Conservation (phyloP, 2,797 vertebrate species). For the Sebastes kiyomatsui region DNA sequence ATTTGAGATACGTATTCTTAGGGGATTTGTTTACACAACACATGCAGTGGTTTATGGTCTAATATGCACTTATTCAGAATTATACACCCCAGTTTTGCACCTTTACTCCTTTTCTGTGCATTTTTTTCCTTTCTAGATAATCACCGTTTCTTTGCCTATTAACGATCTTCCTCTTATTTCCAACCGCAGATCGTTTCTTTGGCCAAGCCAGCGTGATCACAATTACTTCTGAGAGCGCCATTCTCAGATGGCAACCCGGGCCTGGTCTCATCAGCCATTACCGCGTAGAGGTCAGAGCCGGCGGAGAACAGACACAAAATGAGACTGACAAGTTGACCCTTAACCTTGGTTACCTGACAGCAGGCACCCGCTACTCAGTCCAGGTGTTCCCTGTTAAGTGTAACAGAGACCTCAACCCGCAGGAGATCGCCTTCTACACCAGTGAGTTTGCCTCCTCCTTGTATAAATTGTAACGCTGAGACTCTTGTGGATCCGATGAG, state of each 20-base stretch:
- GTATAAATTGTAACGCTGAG: too few relatives aligned
- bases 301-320: rapidly evolving
- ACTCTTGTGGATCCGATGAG: too few relatives aligned
- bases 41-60: too few relatives aligned
- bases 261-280: constrained; percentile 55
- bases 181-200: constrained; percentile 63
- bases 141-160: too few relatives aligned
- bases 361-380: constrained; percentile 61
- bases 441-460: constrained; percentile 62
- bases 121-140: neutral
- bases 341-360: constrained; percentile 3
- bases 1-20: too few relatives aligned
- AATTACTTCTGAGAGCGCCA: neutral
- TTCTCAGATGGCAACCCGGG: constrained; percentile 48
- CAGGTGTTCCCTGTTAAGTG: constrained; percentile 78
- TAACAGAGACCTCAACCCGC: constrained; percentile 59
- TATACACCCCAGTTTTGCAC: neutral
- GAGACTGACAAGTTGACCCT: neutral
- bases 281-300: constrained; percentile 39
- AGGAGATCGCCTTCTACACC: constrained; percentile 69
- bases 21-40: too few relatives aligned
- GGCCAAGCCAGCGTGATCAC: neutral
- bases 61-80: neutral
- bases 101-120: neutral
- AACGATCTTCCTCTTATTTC: neutral